Conservation (phyloP, 92 coral and sea anemone species). For the Actinernus sp. region DNA sequence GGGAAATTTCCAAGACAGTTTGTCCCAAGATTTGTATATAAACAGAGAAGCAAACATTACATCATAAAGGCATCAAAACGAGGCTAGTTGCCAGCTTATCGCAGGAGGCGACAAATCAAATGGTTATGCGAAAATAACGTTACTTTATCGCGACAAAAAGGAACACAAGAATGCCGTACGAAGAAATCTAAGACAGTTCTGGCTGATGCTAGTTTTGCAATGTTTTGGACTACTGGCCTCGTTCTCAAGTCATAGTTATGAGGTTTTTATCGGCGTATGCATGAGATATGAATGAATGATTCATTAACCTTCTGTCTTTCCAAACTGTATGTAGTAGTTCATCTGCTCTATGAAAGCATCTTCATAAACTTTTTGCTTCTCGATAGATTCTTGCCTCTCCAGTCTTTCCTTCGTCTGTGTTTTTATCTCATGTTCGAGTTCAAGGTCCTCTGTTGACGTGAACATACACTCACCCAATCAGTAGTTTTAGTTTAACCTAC, state of each 20-base stretch:
- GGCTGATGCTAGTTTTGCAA: background rate
- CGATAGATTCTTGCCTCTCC: constrained; percentile 92
- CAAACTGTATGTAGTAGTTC: constrained; percentile 97
- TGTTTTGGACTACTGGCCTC: background rate
- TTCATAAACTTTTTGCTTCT: constrained; percentile 94
- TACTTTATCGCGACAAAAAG: too few species aligned
- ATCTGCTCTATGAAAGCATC: constrained; percentile 98
- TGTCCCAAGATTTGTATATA: too few species aligned
- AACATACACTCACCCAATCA: too few species aligned
- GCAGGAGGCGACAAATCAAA: too few species aligned
- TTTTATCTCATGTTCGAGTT: constrained; percentile 63
- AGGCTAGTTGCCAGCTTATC: too few species aligned
- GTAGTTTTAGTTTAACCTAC: too few species aligned
- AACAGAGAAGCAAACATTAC: too few species aligned
- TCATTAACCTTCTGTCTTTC: constrained; percentile 89
- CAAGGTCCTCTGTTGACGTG: constrained; percentile 90
- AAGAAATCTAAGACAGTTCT: too few species aligned
- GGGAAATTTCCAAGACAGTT: too few species aligned
- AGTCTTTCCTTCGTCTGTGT: constrained; percentile 72
- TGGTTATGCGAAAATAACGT: too few species aligned
- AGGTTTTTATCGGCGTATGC: background rate
- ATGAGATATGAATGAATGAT: background rate
- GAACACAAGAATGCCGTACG: too few species aligned
- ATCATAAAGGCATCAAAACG: too few species aligned
- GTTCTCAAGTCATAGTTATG: background rate